A percentile compares a stretch with the other conserved stretches of the same genome.
These are phyloP conservation scores for Bombylius major DNA, from an alignment of 2,888 invertebrate genomes.

Conservation along the genomic window DNA sequence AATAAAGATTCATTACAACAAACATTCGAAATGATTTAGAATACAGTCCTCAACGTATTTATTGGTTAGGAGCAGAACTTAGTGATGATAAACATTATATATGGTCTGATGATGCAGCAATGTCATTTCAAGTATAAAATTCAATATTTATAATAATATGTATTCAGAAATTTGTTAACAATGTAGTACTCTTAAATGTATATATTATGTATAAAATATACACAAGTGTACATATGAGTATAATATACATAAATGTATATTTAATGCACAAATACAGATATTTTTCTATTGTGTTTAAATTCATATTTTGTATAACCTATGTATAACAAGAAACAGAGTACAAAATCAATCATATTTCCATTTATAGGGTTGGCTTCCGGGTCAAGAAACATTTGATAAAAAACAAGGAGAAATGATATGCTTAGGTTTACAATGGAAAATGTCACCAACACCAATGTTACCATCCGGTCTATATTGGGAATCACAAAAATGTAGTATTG, in stretches of 20 bases:
- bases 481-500: slow-evolving; percentile 46
- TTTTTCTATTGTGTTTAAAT: too few species aligned
- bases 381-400: slow-evolving; percentile 37
- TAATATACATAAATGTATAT: not conserved
- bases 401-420: slow-evolving; percentile 33
- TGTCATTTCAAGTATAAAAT: slow-evolving; percentile 41
- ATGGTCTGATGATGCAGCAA: slow-evolving; percentile 53
- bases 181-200: too few species aligned
- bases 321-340: too few species aligned
- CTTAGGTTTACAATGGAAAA: slow-evolving; percentile 51
- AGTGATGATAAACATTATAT: slow-evolving; percentile 38
- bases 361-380: slow-evolving; percentile 46
- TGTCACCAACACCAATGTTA: slow-evolving; percentile 48
- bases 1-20: slow-evolving; percentile 45
- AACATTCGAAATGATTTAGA: slow-evolving; percentile 56
- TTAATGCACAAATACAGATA: too few species aligned
- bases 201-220: too few species aligned
- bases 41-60: slow-evolving; percentile 57
- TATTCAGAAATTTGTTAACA: too few species aligned
- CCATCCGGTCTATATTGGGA: slow-evolving; percentile 63
- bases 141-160: too few species aligned
- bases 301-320: too few species aligned
- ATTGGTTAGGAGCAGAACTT: slow-evolving; percentile 58
- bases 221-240: not conserved
- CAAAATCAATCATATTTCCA: too few species aligned